phyloP scores from a whole-genome alignment of 92 coral and sea anemone genomes.

The Palythoa caribaeorum region DNA sequence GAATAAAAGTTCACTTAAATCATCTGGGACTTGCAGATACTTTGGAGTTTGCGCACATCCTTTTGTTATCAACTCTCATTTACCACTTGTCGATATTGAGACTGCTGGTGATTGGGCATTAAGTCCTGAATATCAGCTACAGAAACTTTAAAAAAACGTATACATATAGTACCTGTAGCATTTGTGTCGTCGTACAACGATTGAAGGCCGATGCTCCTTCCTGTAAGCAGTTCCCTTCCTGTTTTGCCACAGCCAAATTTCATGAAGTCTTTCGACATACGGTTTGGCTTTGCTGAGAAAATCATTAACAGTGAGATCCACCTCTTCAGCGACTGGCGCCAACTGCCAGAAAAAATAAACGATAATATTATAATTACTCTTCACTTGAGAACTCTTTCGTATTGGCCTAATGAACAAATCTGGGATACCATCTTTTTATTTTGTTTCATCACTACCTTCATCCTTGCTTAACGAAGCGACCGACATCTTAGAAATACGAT shows the following conservation, averaged over 20 bases:
- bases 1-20: not conserved
- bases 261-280: conserved; percentile 96
- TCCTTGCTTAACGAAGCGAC: not conserved
- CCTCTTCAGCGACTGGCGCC: conserved; percentile 92
- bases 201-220: conserved; percentile 95
- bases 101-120: not conserved
- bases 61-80: not conserved
- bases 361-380: not conserved
- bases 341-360: conserved; percentile 65
- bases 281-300: conserved; percentile 99
- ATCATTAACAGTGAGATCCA: conserved; percentile 89
- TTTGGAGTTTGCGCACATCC: conserved; percentile 37
- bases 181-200: conserved; percentile 92
- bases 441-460: conserved; percentile 22
- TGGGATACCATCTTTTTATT: not conserved
- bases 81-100: conserved; percentile 19
- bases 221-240: conserved; percentile 92
- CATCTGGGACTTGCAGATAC: conserved; percentile 20
- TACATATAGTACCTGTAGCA: conserved; percentile 82
- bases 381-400: not conserved
- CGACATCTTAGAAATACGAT: not conserved
- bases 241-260: conserved; percentile 99
- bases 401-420: conserved; percentile 9
- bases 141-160: not conserved
- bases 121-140: not conserved